Conservation (phyloP, 2,797 vertebrate species). For the Leptatherina wallacei region DNA sequence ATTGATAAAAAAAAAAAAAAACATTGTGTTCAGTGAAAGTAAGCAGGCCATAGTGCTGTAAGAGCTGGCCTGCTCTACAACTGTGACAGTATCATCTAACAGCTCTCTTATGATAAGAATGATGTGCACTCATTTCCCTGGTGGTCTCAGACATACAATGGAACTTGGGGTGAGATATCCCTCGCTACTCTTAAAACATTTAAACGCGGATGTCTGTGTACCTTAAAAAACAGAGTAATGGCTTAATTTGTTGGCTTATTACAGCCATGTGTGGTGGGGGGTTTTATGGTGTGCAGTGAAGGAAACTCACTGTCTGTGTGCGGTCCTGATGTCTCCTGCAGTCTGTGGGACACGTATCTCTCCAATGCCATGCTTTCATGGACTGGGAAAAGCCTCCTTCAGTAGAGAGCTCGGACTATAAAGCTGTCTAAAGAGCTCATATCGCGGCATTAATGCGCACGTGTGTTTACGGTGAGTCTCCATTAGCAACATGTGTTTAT, state of each 20-base stretch:
- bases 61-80: conserved; percentile 7
- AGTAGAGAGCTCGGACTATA: conserved; percentile 43
- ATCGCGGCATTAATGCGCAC: not conserved
- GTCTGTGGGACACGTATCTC: conserved; percentile 72
- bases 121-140: conserved; percentile 75
- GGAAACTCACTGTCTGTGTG: conserved; percentile 81
- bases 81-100: conserved; percentile 30
- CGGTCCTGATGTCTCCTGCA: conserved; percentile 82
- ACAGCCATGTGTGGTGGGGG: conserved; percentile 84
- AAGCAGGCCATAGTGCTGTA: conserved; percentile 12
- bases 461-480: conserved; percentile 27
- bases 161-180: conserved; percentile 75
- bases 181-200: conserved; percentile 82
- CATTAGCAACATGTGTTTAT: conserved; percentile 60
- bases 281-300: conserved; percentile 77
- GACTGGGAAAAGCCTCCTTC: conserved; percentile 69
- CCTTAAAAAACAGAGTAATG: conserved; percentile 82
- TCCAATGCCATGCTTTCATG: conserved; percentile 69
- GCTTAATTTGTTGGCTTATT: conserved; percentile 87
- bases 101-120: conserved; percentile 49
- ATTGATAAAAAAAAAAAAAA: conserved; percentile 31
- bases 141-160: conserved; percentile 79
- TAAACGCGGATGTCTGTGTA: conserved; percentile 86
- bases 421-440: conserved; percentile 14
- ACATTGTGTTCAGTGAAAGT: conserved; percentile 18